phyloP scores from a whole-genome alignment of 2,888 invertebrate genomes.

The Campopleginae sp. region DNA sequence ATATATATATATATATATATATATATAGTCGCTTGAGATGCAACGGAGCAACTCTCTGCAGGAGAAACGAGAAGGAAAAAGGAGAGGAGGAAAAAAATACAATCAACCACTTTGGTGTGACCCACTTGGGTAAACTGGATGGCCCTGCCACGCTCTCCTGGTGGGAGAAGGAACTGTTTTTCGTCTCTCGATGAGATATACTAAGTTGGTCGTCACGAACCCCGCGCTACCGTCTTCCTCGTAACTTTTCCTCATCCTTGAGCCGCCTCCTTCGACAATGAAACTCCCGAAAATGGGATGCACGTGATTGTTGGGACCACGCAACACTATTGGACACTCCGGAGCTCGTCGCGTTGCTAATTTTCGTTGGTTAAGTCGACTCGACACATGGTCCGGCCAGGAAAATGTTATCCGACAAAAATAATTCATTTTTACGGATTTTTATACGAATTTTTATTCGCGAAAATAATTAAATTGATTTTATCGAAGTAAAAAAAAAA shows the following conservation, averaged over 20 bases:
- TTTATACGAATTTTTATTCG: too few species aligned
- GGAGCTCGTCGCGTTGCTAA: not conserved
- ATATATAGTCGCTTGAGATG: conserved; percentile 32
- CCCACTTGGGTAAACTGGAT: conserved; percentile 78
- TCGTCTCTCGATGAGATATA: conserved; percentile 55
- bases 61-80: conserved; percentile 62
- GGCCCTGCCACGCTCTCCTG: conserved; percentile 22
- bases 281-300: conserved; percentile 21
- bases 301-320: not conserved
- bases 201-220: conserved; percentile 43
- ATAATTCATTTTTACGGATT: too few species aligned
- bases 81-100: conserved; percentile 60
- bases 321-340: not conserved
- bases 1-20: conserved; percentile 4
- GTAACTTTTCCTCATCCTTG: conserved; percentile 45
- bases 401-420: too few species aligned
- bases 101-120: conserved; percentile 79
- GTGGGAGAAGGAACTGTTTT: conserved; percentile 46
- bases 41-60: conserved; percentile 17
- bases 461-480: too few species aligned
- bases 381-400: not conserved
- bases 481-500: too few species aligned
- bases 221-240: conserved; percentile 62
- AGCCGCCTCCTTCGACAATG: conserved; percentile 53
- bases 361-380: not conserved